Evolutionary conservation across 2,888 invertebrate species (phyloP).

Genomic region (Lasiommata megera): DNA sequence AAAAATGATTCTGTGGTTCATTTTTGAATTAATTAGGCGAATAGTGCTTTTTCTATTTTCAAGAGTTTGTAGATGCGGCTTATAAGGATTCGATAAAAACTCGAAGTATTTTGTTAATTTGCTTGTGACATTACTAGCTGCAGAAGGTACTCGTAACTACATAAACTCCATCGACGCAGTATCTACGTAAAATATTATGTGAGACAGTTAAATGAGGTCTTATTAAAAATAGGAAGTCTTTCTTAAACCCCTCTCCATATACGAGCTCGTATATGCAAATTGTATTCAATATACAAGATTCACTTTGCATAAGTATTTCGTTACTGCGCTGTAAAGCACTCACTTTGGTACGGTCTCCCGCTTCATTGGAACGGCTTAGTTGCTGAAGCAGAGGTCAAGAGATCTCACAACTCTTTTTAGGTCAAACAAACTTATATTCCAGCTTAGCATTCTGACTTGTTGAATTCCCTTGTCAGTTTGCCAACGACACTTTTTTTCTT

Average conservation of each 20-base stretch:
- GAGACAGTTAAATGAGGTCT: too few relatives aligned
- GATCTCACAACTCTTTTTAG: constrained; percentile 30
- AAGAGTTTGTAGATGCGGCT: too few relatives aligned
- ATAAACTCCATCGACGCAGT: too few relatives aligned
- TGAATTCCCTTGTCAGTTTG: not conserved
- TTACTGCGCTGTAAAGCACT: constrained; percentile 7
- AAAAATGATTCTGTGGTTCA: too few relatives aligned
- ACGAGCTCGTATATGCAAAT: constrained; percentile 9
- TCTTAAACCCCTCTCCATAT: not conserved
- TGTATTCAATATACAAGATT: constrained; percentile 10
- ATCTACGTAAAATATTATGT: too few relatives aligned
- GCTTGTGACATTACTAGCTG: too few relatives aligned
- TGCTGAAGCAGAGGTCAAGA: constrained; percentile 31
- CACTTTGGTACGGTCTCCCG: constrained; percentile 20
- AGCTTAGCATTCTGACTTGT: constrained; percentile 1
- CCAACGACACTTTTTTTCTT: not conserved
- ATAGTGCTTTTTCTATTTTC: too few relatives aligned
- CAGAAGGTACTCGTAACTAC: too few relatives aligned
- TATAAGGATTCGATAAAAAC: too few relatives aligned
- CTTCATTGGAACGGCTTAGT: constrained; percentile 30
- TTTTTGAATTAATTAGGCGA: too few relatives aligned
- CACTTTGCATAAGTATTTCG: constrained; percentile 10
- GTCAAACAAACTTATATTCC: constrained; percentile 25
- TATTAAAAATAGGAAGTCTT: too few relatives aligned
- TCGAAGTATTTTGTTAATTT: too few relatives aligned